Conservation (phyloP, 2,113 vertebrate genomes). For the Procavia capensis region DNA sequence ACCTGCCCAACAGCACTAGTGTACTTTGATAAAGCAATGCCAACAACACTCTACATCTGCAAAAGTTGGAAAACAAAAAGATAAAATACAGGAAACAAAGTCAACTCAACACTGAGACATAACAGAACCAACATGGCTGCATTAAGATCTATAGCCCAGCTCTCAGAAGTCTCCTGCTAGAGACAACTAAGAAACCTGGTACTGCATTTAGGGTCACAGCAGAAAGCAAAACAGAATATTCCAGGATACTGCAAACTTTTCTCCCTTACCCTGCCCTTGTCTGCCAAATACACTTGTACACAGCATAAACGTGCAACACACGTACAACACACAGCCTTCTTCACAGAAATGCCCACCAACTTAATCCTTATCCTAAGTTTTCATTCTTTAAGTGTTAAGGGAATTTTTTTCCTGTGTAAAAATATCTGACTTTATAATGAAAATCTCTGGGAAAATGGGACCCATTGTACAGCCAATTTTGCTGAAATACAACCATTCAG, state of each 20-base stretch:
- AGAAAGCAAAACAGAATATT: not conserved
- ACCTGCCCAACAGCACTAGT: not conserved
- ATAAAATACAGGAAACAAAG: not conserved
- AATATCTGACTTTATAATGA: slow-evolving; percentile 62
- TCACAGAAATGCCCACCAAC: not conserved
- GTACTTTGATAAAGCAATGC: not conserved
- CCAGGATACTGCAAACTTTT: not conserved
- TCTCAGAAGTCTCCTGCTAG: not conserved
- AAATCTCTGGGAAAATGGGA: slow-evolving; percentile 57
- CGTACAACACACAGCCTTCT: not conserved
- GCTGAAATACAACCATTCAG: slow-evolving; percentile 46
- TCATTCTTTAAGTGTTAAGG: slow-evolving; percentile 31
- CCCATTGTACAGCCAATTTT: slow-evolving; percentile 51
- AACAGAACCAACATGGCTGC: not conserved
- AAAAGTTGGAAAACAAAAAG: slow-evolving; percentile 11
- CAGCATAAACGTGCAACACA: not conserved
- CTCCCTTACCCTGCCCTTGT: not conserved
- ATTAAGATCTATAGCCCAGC: not conserved
- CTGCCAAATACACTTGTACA: not conserved
- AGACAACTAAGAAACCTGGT: not conserved
- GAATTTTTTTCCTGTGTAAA: slow-evolving; percentile 48
- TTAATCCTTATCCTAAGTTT: slow-evolving; percentile 12
- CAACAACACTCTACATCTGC: not conserved
- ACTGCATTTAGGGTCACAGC: not conserved
- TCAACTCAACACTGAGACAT: not conserved